Percentiles rank a stretch among this genome's conserved stretches.
phyloP scores from a whole-genome alignment of 2,888 invertebrate genomes.

The Azorinus chamasolen region DNA sequence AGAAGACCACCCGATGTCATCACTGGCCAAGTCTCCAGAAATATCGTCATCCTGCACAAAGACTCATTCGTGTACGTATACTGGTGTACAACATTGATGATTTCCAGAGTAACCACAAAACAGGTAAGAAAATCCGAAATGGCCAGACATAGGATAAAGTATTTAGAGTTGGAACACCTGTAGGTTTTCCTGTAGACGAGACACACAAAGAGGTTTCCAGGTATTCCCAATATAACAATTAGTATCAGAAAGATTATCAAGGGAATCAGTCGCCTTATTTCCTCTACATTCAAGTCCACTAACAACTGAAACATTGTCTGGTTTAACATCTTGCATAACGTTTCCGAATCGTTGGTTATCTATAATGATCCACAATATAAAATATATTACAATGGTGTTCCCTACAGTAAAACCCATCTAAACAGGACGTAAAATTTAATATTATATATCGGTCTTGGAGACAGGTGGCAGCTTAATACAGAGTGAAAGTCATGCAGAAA shows the following conservation, averaged over 20 bases:
- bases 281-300: constrained; percentile 15
- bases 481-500: no score
- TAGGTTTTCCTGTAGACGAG: constrained; percentile 29
- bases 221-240: constrained; percentile 46
- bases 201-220: constrained; percentile 49
- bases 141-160: constrained; percentile 53
- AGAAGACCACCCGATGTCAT: constrained; percentile 44
- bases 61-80: constrained; percentile 38
- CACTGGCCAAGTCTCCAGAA: constrained; percentile 47
- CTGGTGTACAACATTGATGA: constrained; percentile 47
- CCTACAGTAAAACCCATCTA: no score
- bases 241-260: constrained; percentile 39
- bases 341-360: no score
- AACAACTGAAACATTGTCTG: no score
- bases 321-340: no score
- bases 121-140: constrained; percentile 52
- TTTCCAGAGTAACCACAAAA: constrained; percentile 43
- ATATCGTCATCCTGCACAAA: constrained; percentile 57
- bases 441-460: no score
- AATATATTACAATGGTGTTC: no score
- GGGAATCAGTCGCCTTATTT: constrained; percentile 23
- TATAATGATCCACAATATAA: no score
- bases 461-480: no score
- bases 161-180: constrained; percentile 37
- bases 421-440: no score